A percentile compares a stretch with the other conserved stretches of the same genome.
These are phyloP conservation scores for Apodemus agrarius DNA, from an alignment of 2,797 vertebrate genomes.

Conservation along the genomic window DNA sequence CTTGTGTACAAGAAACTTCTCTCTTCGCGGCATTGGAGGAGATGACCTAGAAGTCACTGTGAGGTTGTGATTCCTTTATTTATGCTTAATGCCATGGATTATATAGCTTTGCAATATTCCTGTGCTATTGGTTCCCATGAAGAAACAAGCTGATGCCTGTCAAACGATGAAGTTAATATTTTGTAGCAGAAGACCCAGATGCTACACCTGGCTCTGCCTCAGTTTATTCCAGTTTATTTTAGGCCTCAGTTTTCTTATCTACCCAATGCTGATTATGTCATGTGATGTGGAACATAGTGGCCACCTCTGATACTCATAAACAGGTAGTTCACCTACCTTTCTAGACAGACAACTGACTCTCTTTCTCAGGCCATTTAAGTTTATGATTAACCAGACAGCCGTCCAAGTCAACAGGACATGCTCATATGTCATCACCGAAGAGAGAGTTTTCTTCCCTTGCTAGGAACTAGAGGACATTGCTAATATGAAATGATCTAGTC, in stretches of 20 bases:
- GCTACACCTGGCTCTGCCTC: background rate
- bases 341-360: background rate
- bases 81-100: background rate
- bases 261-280: background rate
- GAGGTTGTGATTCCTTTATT: background rate
- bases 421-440: background rate
- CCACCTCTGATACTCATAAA: background rate
- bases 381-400: background rate
- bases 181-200: background rate
- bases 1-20: background rate
- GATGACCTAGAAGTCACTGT: background rate
- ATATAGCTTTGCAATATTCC: background rate
- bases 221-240: background rate
- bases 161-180: background rate
- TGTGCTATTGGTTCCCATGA: background rate
- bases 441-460: background rate
- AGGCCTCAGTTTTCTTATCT: background rate
- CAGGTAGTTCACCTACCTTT: background rate
- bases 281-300: background rate
- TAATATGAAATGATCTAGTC: background rate
- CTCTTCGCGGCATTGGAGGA: background rate
- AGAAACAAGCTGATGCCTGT: background rate
- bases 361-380: background rate
- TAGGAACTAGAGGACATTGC: background rate
- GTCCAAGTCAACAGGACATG: background rate